A percentile compares a stretch with the other conserved stretches of the same genome.
Conservation (phyloP, 2,888 invertebrate genomes). For the Agriopis marginaria region DNA sequence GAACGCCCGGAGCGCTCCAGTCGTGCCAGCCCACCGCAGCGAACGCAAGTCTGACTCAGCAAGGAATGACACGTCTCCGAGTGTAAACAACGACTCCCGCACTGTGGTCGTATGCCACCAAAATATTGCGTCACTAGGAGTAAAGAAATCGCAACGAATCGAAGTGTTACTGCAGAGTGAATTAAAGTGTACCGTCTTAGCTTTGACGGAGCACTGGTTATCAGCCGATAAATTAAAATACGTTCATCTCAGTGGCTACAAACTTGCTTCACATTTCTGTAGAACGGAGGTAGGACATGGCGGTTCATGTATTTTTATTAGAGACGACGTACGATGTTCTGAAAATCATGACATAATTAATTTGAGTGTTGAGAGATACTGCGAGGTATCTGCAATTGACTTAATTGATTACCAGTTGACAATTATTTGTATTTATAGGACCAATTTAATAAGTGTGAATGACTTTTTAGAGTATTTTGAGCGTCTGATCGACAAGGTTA, state of each 20-base stretch:
- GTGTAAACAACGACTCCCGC: neutral
- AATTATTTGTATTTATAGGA: neutral
- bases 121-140: neutral
- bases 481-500: conserved; percentile 3
- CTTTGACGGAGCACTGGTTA: conserved; percentile 2
- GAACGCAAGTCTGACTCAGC: neutral
- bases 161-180: conserved; percentile 6
- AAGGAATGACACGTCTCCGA: neutral
- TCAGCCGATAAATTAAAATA: neutral
- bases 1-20: neutral
- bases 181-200: neutral
- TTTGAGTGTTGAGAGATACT: neutral
- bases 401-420: neutral
- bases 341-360: neutral
- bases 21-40: neutral
- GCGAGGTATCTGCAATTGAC: neutral
- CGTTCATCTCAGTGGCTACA: neutral
- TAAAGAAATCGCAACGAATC: neutral
- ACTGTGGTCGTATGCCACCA: neutral
- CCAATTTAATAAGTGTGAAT: neutral
- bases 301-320: conserved; percentile 1
- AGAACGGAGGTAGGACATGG: neutral
- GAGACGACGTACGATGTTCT: neutral
- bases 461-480: neutral
- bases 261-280: neutral